phyloP scores from a whole-genome alignment of 2,797 vertebrate species.

The Miichthys miiuy region DNA sequence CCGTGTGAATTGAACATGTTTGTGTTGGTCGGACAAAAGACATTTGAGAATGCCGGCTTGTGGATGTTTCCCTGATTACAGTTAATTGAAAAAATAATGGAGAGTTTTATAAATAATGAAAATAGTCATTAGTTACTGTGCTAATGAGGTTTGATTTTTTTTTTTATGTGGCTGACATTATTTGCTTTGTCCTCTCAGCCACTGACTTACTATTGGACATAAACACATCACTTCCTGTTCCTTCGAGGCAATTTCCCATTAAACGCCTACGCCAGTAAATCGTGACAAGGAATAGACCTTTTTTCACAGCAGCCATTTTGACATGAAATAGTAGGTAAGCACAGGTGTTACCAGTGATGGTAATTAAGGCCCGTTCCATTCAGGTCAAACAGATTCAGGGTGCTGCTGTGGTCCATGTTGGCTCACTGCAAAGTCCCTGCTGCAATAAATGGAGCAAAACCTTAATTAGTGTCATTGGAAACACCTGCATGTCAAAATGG shows the following conservation, averaged over 20 bases:
- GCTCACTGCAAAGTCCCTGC: no score
- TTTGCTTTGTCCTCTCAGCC: neutral
- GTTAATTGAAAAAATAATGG: neutral
- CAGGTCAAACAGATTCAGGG: no score
- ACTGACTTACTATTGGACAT: neutral
- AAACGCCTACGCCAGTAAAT: neutral
- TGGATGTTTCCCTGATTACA: neutral
- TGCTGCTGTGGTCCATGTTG: no score
- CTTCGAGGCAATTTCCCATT: neutral
- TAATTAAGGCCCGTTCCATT: no score
- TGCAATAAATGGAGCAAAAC: no score
- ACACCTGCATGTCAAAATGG: no score
- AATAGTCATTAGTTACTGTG: neutral
- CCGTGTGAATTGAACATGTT: neutral
- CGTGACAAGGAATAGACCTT: neutral
- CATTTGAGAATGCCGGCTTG: neutral
- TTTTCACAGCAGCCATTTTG: no score
- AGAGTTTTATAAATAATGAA: neutral
- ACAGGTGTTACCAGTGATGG: no score
- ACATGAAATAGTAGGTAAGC: no score
- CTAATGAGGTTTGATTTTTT: conserved; percentile 23
- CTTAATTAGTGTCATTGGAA: no score
- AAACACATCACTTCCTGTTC: conserved; percentile 1
- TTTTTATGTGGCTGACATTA: neutral
- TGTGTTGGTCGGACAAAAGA: neutral